Conservation (phyloP, 2,888 invertebrate species). For the Spicauda simplicius region DNA sequence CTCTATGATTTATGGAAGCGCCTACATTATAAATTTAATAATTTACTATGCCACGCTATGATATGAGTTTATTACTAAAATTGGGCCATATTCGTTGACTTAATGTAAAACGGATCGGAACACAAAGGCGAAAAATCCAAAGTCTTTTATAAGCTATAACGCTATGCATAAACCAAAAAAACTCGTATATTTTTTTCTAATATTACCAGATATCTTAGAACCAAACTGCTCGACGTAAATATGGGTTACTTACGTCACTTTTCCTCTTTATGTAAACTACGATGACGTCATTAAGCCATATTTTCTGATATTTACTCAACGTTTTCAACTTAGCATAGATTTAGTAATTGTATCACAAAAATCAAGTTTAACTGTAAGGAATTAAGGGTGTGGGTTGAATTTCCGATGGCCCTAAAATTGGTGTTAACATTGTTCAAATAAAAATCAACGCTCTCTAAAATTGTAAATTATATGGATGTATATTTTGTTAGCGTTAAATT, state of each 20-base stretch:
- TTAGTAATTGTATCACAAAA: conserved; percentile 8
- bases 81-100: no score
- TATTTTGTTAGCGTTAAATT: conserved; percentile 17
- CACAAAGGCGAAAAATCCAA: no score
- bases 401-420: conserved; percentile 3
- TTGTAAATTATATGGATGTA: conserved; percentile 19
- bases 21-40: no score
- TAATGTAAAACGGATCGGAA: no score
- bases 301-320: conserved; percentile 22
- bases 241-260: neutral
- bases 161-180: no score
- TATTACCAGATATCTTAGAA: neutral
- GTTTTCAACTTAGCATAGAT: conserved; percentile 16
- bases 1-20: no score
- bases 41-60: no score
- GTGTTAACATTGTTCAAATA: conserved; percentile 25
- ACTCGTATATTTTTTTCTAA: no score
- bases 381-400: neutral
- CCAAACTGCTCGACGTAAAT: neutral
- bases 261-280: neutral
- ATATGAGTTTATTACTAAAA: no score
- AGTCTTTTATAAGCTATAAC: no score
- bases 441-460: conserved; percentile 19
- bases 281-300: conserved; percentile 13
- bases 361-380: neutral